Evolutionary conservation across 2,888 invertebrate species (phyloP).

Genomic region (Synergus laeviventris): DNA sequence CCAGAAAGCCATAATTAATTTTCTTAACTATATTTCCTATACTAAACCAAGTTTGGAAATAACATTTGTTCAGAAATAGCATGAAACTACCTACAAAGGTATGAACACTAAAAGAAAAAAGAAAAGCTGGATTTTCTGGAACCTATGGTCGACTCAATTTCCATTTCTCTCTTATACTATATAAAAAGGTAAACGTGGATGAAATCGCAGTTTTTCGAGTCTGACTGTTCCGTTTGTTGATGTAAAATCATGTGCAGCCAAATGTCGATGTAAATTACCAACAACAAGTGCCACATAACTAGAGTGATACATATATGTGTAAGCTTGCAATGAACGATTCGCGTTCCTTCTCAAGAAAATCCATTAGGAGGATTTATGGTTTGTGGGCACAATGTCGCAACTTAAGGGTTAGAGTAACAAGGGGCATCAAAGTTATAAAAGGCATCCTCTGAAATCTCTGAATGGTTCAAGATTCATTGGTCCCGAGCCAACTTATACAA

Average conservation of each 20-base stretch:
- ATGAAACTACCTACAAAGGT: too few species aligned
- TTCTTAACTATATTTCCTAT: too few species aligned
- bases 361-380: constrained; percentile 37
- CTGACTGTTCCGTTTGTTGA: neutral
- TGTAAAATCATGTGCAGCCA: constrained; percentile 2
- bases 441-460: constrained; percentile 18
- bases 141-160: neutral
- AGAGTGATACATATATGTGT: constrained; percentile 2
- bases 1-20: too few species aligned
- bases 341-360: constrained; percentile 34
- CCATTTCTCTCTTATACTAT: neutral
- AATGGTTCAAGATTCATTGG: constrained; percentile 32
- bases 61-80: too few species aligned
- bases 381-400: constrained; percentile 33
- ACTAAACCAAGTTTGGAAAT: too few species aligned
- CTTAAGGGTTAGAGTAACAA: constrained; percentile 19
- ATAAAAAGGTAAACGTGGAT: neutral
- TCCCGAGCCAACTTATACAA: constrained; percentile 19
- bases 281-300: constrained; percentile 23
- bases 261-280: constrained; percentile 30
- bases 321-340: constrained; percentile 33
- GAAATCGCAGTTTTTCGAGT: neutral
- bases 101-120: too few species aligned
- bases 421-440: constrained; percentile 27
- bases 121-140: too few species aligned